Evolutionary conservation across 2,888 invertebrate genomes (phyloP).

Genomic region (Tortricodes alternella): DNA sequence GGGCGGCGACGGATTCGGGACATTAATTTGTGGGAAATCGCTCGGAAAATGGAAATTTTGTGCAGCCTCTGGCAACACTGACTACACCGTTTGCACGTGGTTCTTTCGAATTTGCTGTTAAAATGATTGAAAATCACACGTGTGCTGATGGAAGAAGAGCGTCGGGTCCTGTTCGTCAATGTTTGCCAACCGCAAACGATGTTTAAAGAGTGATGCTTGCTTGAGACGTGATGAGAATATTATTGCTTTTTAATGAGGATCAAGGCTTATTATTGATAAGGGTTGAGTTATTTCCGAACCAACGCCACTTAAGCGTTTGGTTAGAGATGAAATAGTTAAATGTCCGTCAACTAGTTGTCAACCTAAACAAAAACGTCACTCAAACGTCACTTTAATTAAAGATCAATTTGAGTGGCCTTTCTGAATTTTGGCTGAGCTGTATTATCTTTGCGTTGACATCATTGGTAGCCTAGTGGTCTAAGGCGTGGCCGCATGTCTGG

Average conservation of each 20-base stretch:
- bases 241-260: slow-evolving; percentile 58
- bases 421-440: too few species aligned
- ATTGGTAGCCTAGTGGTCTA: too few species aligned
- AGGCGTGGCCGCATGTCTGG: too few species aligned
- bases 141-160: slow-evolving; percentile 39
- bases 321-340: too few species aligned
- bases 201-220: slow-evolving; percentile 38
- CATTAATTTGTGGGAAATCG: slow-evolving; percentile 81
- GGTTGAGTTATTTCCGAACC: too few species aligned
- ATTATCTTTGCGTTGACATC: too few species aligned
- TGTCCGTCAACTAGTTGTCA: too few species aligned
- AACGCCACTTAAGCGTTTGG: too few species aligned
- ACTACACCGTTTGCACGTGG: slow-evolving; percentile 51
- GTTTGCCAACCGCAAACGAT: slow-evolving; percentile 31
- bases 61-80: slow-evolving; percentile 73
- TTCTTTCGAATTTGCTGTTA: slow-evolving; percentile 40
- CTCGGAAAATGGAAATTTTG: slow-evolving; percentile 81
- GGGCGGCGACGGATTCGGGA: slow-evolving; percentile 72
- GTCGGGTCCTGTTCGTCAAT: slow-evolving; percentile 24
- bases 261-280: slow-evolving; percentile 44
- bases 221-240: slow-evolving; percentile 66
- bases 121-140: slow-evolving; percentile 39
- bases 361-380: too few species aligned
- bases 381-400: too few species aligned
- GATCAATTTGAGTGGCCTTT: too few species aligned